Evolutionary conservation across 2,888 invertebrate species (phyloP).

Genomic region (Agrilus biguttatus): DNA sequence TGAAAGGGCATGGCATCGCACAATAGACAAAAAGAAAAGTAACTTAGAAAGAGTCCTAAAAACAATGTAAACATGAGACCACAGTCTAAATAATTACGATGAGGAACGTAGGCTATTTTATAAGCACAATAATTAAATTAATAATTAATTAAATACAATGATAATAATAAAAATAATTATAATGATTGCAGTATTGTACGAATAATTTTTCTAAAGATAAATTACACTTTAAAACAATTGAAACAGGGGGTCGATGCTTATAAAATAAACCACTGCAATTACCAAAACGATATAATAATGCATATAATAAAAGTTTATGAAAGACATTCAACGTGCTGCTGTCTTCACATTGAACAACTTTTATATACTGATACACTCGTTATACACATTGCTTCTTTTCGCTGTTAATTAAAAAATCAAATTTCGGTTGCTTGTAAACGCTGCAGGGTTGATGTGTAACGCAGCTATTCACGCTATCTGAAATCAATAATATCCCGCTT

Average conservation of each 20-base stretch:
- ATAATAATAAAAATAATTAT: too few relatives aligned
- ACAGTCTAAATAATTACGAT: slow-evolving; percentile 20
- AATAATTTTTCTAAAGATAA: too few relatives aligned
- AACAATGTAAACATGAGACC: slow-evolving; percentile 24
- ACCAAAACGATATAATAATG: slow-evolving; percentile 12
- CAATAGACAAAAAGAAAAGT: slow-evolving; percentile 11
- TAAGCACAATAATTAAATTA: slow-evolving; percentile 11
- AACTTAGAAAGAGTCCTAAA: slow-evolving; percentile 21
- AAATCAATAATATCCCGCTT: slow-evolving; percentile 15
- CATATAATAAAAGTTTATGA: slow-evolving; percentile 12
- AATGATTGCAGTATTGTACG: too few relatives aligned
- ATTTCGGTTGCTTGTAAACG: slow-evolving; percentile 27
- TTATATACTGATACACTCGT: slow-evolving; percentile 25
- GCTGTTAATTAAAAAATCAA: slow-evolving; percentile 30
- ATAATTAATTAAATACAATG: slow-evolving; percentile 2
- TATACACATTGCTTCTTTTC: slow-evolving; percentile 30
- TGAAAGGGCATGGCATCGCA: slow-evolving; percentile 3
- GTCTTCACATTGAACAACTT: slow-evolving; percentile 14
- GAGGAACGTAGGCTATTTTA: slow-evolving; percentile 17
- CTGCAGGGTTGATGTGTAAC: slow-evolving; percentile 26
- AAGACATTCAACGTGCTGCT: slow-evolving; percentile 18
- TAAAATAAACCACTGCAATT: slow-evolving; percentile 19
- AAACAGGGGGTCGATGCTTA: slow-evolving; percentile 14
- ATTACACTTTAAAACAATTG: too few relatives aligned
- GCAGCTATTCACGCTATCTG: slow-evolving; percentile 32